These are phyloP conservation scores for Agrypnia vestita DNA, from an alignment of 1,140 invertebrate species.

Conservation along the genomic window DNA sequence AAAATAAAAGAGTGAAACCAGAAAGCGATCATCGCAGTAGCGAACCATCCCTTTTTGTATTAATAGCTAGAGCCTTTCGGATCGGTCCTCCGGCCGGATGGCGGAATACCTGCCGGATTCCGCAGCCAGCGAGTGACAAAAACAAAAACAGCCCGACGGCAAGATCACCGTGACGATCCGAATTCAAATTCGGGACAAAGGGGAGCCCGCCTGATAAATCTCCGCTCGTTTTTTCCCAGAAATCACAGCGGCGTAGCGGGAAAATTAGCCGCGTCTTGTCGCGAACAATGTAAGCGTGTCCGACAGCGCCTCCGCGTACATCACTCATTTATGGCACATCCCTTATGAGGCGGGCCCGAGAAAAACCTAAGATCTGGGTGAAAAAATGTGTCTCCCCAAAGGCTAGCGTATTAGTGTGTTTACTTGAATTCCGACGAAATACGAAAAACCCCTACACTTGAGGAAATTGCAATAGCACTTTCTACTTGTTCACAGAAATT, in stretches of 20 bases:
- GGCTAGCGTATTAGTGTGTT: too few relatives aligned
- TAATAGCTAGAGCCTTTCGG: too few relatives aligned
- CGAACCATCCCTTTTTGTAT: too few relatives aligned
- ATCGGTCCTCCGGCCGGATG: not conserved
- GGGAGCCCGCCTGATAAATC: slow-evolving; percentile 29
- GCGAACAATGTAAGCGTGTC: slow-evolving; percentile 26
- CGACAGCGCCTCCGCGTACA: not conserved
- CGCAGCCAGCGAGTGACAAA: not conserved
- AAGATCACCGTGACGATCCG: slow-evolving; percentile 54
- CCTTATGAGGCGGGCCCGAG: too few relatives aligned
- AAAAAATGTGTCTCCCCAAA: too few relatives aligned
- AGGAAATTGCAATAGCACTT: too few relatives aligned
- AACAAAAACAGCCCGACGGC: slow-evolving; percentile 20
- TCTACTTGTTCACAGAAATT: too few relatives aligned
- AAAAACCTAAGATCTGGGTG: too few relatives aligned
- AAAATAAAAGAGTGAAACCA: too few relatives aligned
- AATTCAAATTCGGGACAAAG: slow-evolving; percentile 53
- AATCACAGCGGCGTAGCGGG: slow-evolving; percentile 25
- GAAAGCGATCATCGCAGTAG: too few relatives aligned
- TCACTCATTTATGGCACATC: slow-evolving; percentile 14
- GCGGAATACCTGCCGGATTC: slow-evolving; percentile 2
- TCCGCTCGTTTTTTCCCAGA: slow-evolving; percentile 20
- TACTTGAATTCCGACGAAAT: too few relatives aligned
- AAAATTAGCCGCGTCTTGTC: slow-evolving; percentile 46
- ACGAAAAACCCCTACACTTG: too few relatives aligned